Conservation (phyloP, 2,797 vertebrate species). For the Malacoraja senta region DNA sequence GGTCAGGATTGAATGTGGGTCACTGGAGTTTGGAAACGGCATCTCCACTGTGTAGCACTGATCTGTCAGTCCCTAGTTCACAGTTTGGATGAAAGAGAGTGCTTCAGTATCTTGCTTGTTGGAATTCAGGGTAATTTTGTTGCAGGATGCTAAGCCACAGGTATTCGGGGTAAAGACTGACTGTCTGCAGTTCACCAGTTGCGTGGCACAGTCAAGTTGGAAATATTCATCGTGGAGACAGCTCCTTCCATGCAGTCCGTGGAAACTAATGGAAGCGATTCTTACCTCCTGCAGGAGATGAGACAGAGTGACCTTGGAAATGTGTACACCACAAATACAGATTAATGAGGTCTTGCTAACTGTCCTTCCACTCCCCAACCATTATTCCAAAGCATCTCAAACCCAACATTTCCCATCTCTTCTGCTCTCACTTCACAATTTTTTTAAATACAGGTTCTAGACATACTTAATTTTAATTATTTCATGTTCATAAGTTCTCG, state of each 20-base stretch:
- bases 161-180: not conserved
- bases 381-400: not conserved
- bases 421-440: too few relatives aligned
- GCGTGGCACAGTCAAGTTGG: not conserved
- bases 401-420: too few relatives aligned
- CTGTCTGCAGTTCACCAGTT: not conserved
- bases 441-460: too few relatives aligned
- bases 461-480: too few relatives aligned
- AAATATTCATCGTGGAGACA: not conserved
- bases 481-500: too few relatives aligned
- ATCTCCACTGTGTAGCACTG: too few relatives aligned
- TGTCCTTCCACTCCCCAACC: not conserved
- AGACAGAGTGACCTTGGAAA: not conserved
- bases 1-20: too few relatives aligned
- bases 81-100: not conserved
- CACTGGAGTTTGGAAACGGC: too few relatives aligned
- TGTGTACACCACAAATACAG: not conserved
- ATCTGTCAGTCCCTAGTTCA: not conserved
- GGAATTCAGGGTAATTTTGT: not conserved
- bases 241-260: not conserved
- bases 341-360: too few relatives aligned
- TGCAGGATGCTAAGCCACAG: not conserved
- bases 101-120: not conserved
- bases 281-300: not conserved
- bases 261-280: not conserved